These are phyloP conservation scores for Poeciliopsis prolifica DNA, from an alignment of 2,113 vertebrate genomes.

Conservation along the genomic window DNA sequence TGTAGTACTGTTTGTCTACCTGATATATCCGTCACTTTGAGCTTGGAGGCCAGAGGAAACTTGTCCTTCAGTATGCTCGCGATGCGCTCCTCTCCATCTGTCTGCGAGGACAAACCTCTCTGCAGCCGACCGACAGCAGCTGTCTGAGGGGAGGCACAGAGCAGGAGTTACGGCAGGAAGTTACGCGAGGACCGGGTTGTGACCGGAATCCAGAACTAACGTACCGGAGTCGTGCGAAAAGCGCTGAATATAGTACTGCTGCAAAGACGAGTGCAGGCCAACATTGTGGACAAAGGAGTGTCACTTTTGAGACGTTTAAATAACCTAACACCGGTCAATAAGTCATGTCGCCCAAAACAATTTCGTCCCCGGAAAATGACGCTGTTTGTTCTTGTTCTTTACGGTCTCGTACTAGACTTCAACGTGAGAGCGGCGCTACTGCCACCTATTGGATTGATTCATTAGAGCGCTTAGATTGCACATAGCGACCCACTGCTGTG, in stretches of 20 bases:
- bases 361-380: slow-evolving; percentile 56
- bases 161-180: slow-evolving; percentile 7
- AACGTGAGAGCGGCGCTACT: background rate
- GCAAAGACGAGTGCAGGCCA: slow-evolving; percentile 24
- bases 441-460: background rate
- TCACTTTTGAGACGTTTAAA: background rate
- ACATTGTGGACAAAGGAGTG: slow-evolving; percentile 29
- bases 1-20: slow-evolving; percentile 69
- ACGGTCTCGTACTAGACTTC: too few relatives aligned
- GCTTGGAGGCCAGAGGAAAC: slow-evolving; percentile 85
- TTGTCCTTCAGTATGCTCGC: slow-evolving; percentile 81
- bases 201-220: background rate
- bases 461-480: too few relatives aligned
- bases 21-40: slow-evolving; percentile 92
- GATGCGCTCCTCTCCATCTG: slow-evolving; percentile 85
- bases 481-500: too few relatives aligned
- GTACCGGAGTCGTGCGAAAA: slow-evolving; percentile 57
- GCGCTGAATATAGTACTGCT: slow-evolving; percentile 32
- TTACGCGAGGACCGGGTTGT: background rate
- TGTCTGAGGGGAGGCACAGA: slow-evolving; percentile 44
- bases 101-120: slow-evolving; percentile 77
- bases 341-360: slow-evolving; percentile 36
- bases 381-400: slow-evolving; percentile 13
- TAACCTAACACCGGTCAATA: slow-evolving; percentile 7
- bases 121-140: slow-evolving; percentile 15